These are phyloP conservation scores for Mohoua ochrocephala DNA, from an alignment of 2,113 vertebrate species.

Conservation along the genomic window DNA sequence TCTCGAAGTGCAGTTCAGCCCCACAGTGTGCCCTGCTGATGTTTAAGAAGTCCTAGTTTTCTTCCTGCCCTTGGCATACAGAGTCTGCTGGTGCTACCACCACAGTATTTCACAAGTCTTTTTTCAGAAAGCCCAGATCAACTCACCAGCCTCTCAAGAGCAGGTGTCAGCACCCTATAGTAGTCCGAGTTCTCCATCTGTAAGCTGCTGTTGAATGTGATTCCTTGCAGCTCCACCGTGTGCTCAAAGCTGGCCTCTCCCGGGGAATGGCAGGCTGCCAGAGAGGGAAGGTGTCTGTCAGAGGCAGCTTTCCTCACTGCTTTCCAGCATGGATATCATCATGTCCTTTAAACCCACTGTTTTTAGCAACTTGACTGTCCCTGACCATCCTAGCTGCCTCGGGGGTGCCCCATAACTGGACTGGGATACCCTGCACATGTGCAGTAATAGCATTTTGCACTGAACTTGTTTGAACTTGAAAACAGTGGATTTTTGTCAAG, in stretches of 20 bases:
- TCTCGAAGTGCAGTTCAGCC: background rate
- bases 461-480: background rate
- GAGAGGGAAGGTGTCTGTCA: background rate
- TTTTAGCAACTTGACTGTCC: background rate
- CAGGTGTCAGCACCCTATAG: constrained; percentile 72
- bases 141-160: constrained; percentile 82
- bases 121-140: background rate
- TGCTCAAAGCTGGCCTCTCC: constrained; percentile 68
- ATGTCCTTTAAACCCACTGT: background rate
- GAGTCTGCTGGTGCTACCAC: background rate
- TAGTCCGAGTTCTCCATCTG: constrained; percentile 73
- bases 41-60: background rate
- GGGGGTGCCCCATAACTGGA: accelerated
- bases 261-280: constrained; percentile 30
- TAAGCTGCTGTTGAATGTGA: constrained; percentile 75
- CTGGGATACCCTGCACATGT: background rate
- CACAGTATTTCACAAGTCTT: background rate
- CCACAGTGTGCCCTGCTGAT: background rate
- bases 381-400: background rate
- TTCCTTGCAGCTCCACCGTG: constrained; percentile 80
- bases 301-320: background rate
- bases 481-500: background rate
- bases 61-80: background rate
- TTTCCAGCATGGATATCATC: background rate
- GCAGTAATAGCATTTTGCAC: background rate